These are phyloP conservation scores for Sebastes variabilis DNA, from an alignment of 2,797 vertebrate species.

Conservation along the genomic window DNA sequence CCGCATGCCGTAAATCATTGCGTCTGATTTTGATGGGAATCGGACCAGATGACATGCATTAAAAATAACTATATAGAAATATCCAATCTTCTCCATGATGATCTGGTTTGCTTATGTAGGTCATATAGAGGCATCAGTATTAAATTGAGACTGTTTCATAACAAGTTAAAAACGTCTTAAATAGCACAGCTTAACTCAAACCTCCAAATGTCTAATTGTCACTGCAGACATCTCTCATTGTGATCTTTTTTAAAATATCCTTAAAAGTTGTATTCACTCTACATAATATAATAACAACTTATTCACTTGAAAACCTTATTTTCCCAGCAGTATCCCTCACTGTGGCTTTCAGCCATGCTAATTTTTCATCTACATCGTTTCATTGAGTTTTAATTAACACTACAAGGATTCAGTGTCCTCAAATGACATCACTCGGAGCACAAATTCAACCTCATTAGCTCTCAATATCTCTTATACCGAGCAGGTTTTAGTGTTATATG, in stretches of 20 bases:
- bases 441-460: conserved; percentile 79
- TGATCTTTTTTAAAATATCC: conserved; percentile 15
- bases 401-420: conserved; percentile 81
- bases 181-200: conserved; percentile 2
- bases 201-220: background rate
- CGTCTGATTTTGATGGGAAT: background rate
- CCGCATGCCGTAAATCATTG: background rate
- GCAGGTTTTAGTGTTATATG: conserved; percentile 47
- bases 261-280: conserved; percentile 37
- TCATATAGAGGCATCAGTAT: no score
- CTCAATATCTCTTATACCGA: conserved; percentile 67
- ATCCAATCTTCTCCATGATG: background rate
- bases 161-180: background rate
- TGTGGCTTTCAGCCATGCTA: conserved; percentile 74
- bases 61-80: background rate
- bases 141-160: background rate
- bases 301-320: conserved; percentile 62
- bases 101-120: background rate
- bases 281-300: conserved; percentile 63
- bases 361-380: conserved; percentile 76
- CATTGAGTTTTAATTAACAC: conserved; percentile 82
- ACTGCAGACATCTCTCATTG: conserved; percentile 19
- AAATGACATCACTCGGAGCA: conserved; percentile 77
- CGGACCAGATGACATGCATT: background rate
- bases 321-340: conserved; percentile 67